phyloP scores from a whole-genome alignment of 2,113 vertebrate species.

The Psittacula cyanocephala region DNA sequence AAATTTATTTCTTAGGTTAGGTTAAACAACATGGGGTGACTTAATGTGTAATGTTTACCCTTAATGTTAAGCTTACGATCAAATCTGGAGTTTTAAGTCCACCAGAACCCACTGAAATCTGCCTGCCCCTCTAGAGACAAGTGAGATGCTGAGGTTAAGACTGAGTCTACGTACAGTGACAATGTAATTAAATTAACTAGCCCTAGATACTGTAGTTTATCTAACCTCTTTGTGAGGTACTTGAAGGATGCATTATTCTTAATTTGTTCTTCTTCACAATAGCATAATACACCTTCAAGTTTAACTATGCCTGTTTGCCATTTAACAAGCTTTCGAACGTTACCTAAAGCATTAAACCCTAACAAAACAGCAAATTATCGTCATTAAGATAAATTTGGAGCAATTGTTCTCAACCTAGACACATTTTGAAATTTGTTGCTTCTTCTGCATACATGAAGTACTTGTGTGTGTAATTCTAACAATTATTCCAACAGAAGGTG shows the following conservation, averaged over 20 bases:
- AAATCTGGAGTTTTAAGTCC: neutral
- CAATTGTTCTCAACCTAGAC: neutral
- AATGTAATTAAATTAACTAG: neutral
- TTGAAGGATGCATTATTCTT: neutral
- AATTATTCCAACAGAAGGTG: neutral
- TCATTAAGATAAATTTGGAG: neutral
- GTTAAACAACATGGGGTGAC: neutral
- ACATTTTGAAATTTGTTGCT: neutral
- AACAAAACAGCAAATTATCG: neutral
- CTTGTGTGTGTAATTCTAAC: neutral
- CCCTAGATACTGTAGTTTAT: neutral
- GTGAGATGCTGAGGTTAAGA: neutral
- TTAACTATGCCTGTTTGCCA: neutral
- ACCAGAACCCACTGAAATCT: neutral
- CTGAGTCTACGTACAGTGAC: neutral
- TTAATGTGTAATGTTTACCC: neutral
- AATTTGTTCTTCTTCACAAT: neutral
- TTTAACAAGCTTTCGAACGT: neutral
- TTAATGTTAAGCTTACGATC: neutral
- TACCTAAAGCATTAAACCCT: neutral
- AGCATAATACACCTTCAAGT: neutral
- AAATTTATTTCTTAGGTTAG: neutral
- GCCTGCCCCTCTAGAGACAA: neutral
- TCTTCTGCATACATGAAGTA: neutral
- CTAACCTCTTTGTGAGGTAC: neutral